Evolutionary conservation across 2,797 vertebrate species (phyloP), one percentile per base, ranked within the genome.

Genomic region (Girardinus metallicus): DNA sequence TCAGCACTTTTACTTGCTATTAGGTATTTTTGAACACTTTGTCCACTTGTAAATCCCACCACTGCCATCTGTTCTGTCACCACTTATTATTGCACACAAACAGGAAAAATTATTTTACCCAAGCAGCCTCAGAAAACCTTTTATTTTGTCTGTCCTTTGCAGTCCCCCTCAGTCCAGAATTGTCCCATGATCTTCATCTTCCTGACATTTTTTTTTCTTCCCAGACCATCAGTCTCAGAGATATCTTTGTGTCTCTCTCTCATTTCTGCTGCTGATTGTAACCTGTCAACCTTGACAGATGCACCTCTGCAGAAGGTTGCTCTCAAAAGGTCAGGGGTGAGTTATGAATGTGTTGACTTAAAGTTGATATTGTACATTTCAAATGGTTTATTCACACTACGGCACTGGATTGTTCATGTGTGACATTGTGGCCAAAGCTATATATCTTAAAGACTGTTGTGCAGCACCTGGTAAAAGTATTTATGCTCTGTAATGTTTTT

Each of bases 11-110:
- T 74, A 83, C 77, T 80, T 57, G 47, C 79, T 34, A 83, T 87
- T 83, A 86, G 78, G 81, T 81, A 87, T 79, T 88, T 89, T 80
- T 55, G 76, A 77, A 72, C 78, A 88, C 80, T 89, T 90, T 88
- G 88, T 81, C 74, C 87, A 89, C 68, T 44, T 80, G 83, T 90
- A 87, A 84, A 87, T 93, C 84, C 89, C 85, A 74, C 70, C 80
- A 70, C 64, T 13, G 5, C 88, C 90, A 93, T 93, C 93, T 93
- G 90, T 78, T 92, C 77, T 51, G 86, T 85, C 86, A 83, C 83
- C 85, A 85, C 66, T 81, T 85, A 82, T 87, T 81, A 82, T 74
- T 60, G 41, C 26, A 77, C 70, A 81, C 77, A 81, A 79, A 85
- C 43, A 75, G 16, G 26, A 76, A 68, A n/a, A 80, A 76, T 18